Conservation (phyloP, 2,888 invertebrate genomes). For the Litoditis marina region DNA sequence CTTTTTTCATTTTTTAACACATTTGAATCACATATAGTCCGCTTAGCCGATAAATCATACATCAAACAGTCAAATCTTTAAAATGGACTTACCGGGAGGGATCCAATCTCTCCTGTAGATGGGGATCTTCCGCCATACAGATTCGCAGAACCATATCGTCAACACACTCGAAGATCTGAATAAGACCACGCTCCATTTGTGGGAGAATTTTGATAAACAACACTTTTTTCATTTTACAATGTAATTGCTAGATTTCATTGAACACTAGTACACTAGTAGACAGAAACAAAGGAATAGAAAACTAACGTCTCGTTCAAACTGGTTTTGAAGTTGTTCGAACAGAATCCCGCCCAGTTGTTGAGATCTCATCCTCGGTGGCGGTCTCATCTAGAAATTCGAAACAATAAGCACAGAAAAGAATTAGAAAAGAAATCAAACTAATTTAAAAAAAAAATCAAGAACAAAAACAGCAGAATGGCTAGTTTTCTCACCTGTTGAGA, state of each 20-base stretch:
- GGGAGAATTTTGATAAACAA: no score
- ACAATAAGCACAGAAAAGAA: not conserved
- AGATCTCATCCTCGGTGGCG: constrained; percentile 7
- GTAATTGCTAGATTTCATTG: no score
- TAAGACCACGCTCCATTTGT: not conserved
- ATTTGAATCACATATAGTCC: no score
- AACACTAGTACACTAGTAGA: no score
- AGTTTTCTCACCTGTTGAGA: constrained; percentile 3
- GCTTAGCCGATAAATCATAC: no score
- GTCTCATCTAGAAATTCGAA: constrained; percentile 11
- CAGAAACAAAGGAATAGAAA: no score
- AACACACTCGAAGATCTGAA: constrained; percentile 32
- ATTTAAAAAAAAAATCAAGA: not conserved
- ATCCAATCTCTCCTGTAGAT: not conserved
- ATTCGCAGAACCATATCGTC: constrained; percentile 33
- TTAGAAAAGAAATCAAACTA: not conserved
- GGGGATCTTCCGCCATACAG: not conserved
- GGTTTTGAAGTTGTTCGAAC: constrained; percentile 16
- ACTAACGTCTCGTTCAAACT: constrained; percentile 11
- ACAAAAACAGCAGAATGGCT: no score
- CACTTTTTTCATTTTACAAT: no score
- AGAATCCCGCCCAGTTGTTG: constrained; percentile 12
- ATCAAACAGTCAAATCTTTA: no score
- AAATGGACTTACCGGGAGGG: not conserved
- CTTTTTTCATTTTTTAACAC: no score